Evolutionary conservation across 2,888 invertebrate genomes (phyloP), one percentile per base, ranked within the genome.

Genomic region (Acleris cristana): DNA sequence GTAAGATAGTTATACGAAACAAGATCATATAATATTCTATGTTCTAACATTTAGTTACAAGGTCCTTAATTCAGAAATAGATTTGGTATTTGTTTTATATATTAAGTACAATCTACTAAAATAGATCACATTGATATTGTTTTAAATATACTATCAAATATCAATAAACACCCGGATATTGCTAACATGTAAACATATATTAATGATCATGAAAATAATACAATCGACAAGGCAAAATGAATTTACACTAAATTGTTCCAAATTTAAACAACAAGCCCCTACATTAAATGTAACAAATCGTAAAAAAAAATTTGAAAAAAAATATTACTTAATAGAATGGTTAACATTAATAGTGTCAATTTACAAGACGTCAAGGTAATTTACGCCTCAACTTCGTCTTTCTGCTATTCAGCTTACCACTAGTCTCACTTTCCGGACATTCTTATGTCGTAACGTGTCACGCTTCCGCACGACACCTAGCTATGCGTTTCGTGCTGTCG

Each of bases 371-470:
- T 53, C 58, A 67, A 67, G 67, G 67, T 62, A 58, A 63, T 18
- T 61, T 66, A 62, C 48, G 57, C 53, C 57, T 58, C 34, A 21
- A 60, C 19, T 26, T 58, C 60, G 67, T 71, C 68, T 68, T 66
- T 65, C 64, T 72, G 59, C 67, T 75, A 60, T 70, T 55, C 62
- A 72, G 60, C 72, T 75, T 76, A 76, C 53, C 59, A 64, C 72
- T 76, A 77, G 71, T 78, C 76, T 79, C 78, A 77, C 78, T 87
- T 84, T 87, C 82, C 85, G 84, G 84, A 86, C 83, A 80, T 80
- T 76, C 80, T 84, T 84, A 60, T 54, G 62, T 40, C 40, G 40
- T 40, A 40, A 12, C 14, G 40, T 40, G 40, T 14, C 34, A 3
- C 40, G 40, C 14, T 40, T 12, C 40, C 40, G 14, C 40, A 40